phyloP scores from a whole-genome alignment of 1,140 invertebrate species.

The Agrypnia vestita region DNA sequence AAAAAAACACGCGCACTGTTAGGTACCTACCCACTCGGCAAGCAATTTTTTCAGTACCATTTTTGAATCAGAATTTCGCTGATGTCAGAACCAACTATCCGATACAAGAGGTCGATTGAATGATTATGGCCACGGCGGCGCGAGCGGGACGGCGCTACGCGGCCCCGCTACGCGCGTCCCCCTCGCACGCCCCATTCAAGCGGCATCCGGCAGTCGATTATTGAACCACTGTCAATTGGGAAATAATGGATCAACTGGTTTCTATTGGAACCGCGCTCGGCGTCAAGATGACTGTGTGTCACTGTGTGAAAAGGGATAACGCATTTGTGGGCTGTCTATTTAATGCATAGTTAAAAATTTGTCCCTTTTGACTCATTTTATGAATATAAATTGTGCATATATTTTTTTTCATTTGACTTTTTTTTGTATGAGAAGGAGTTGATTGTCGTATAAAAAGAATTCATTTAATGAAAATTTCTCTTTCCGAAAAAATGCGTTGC shows the following conservation, averaged over 20 bases:
- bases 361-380: too few species aligned
- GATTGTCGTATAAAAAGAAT: too few species aligned
- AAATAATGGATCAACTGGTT: slow-evolving; percentile 18
- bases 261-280: too few species aligned
- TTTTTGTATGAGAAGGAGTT: too few species aligned
- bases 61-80: slow-evolving; percentile 20
- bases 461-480: too few species aligned
- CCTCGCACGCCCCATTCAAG: slow-evolving; percentile 31
- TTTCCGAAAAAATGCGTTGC: too few species aligned
- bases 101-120: slow-evolving; percentile 23
- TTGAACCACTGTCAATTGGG: slow-evolving; percentile 41
- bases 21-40: too few species aligned
- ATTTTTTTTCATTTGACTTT: too few species aligned
- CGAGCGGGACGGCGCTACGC: slow-evolving; percentile 19
- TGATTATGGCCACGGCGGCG: slow-evolving; percentile 5
- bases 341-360: too few species aligned
- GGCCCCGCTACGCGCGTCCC: slow-evolving; percentile 1
- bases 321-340: too few species aligned
- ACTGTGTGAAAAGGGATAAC: neutral
- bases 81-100: slow-evolving; percentile 1
- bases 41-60: neutral
- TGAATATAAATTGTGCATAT: too few species aligned
- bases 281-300: neutral
- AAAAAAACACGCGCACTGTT: too few species aligned
- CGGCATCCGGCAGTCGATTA: slow-evolving; percentile 27